Evolutionary conservation across 1,140 invertebrate genomes (phyloP), one percentile per base, ranked within the genome.

Genomic region (Teleogryllus occipitalis): DNA sequence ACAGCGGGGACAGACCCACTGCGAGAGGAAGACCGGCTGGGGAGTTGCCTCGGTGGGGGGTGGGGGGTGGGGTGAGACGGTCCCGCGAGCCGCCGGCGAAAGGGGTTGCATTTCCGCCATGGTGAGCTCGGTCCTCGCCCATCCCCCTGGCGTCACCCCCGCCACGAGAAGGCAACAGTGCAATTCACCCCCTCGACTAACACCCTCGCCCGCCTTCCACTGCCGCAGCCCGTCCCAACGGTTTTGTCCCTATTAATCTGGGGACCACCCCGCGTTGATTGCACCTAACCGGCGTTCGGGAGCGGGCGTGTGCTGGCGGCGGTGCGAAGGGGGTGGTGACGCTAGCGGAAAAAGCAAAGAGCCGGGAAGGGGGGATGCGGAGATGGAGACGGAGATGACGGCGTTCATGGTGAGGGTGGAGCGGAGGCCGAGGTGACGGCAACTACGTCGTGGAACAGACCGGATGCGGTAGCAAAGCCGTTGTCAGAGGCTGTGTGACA

Each of bases 211-310:
- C 54, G 2, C 54, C 18, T 18, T 65, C 18, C 54, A 65, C 10
- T 18, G 10, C 54, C 54, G 10, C 54, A 65, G 10, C 27, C 54
- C 10, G 10, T 18, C 54, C 10, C 54, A 65, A 65, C 54, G 54
- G 54, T 65, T 65, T 65, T 65, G 54, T 65, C 54, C 54, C 54
- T 65, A 65, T 65, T 65, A 65, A 65, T 65, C 54, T 65, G 54
- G 54, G 54, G 54, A 65, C 54, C 54, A 65, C 54, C 49, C 54
- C 54, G 54, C 54, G 54, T 65, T 65, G 54, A 65, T 65, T 65
- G 54, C 54, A 65, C 54, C 10, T 65, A 65, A 65, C 54, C 54
- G 54, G 10, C 54, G 54, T 18, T 65, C 54, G 54, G 54, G 54
- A 14, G 54, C 27, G 27, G 27, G 27, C 27, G 27, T 39, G 1